Evolutionary conservation across 2,797 vertebrate genomes (phyloP), one percentile per base, ranked within the genome.

Genomic region (Pogoniulus pusillus): DNA sequence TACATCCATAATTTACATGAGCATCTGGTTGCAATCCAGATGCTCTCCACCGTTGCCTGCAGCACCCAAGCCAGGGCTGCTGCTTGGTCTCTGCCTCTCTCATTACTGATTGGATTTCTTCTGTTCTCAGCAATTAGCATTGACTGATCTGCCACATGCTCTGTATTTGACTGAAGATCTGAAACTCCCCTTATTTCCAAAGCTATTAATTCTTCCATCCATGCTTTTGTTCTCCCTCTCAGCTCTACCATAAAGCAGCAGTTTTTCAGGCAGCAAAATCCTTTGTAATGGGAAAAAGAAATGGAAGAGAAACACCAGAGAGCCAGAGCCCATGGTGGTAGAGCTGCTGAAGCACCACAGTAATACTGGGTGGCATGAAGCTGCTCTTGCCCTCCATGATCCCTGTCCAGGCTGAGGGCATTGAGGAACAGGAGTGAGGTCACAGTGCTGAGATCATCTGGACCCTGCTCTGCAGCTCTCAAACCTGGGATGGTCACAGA

Each of bases 61-160:
- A 14, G 55, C 1, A 1, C 34, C 6, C 0, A 10, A 6, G 20
- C 0, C 5, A 39, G 53, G 10, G 43, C 26, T 35, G 69, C 30
- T 12, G 22, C 35, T 41, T 4, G 5, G 6, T 3, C 49, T 22
- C 63, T 16, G 47, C 11, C 51, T 37, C 68, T 18, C 7, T 24
- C 24, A 19, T 30, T 16, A 9, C 23, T 51, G 23, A 51, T 51
- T 51, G 24, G 15, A 3, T 43, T 68, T 12, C 17, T 9, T 9
- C 41, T 43, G 24, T 43, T 15, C 19, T 29, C 22, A 32, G 60
- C 57, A 19, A 5, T 41, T 3, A 35, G 26, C 10, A 14, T 9
- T 17, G 27, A 5, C 45, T 17, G 35, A 35, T 10, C 47, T 17
- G 23, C 30, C 73, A 29, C 3, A 0, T 5, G 9, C 19, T 74